These are phyloP conservation scores for Cactoblastis cactorum DNA, from an alignment of 2,888 invertebrate species.

Conservation along the genomic window DNA sequence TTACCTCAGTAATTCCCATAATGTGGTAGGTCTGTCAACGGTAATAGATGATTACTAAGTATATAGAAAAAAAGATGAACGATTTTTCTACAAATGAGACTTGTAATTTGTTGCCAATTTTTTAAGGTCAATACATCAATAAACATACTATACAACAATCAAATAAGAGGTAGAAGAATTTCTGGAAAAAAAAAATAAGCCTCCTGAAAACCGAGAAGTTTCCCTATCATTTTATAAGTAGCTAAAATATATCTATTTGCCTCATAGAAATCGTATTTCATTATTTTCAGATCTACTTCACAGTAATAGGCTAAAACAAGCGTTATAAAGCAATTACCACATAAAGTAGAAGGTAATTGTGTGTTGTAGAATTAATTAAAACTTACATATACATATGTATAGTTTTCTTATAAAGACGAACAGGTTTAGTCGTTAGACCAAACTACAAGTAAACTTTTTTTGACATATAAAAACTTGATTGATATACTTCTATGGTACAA, in stretches of 20 bases:
- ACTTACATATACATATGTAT: too few relatives aligned
- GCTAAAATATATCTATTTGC: too few relatives aligned
- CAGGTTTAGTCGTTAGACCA: neutral
- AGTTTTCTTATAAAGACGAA: neutral
- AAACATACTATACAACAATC: too few relatives aligned
- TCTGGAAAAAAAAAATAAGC: too few relatives aligned
- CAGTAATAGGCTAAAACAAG: neutral
- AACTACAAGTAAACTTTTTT: conserved; percentile 2
- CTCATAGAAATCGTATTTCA: too few relatives aligned
- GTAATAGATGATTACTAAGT: conserved; percentile 5
- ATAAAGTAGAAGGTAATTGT: neutral
- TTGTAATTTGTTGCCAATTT: too few relatives aligned
- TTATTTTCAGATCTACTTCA: neutral
- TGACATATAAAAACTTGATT: conserved; percentile 32
- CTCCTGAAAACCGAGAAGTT: too few relatives aligned
- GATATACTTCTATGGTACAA: conserved; percentile 37
- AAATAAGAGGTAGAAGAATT: too few relatives aligned
- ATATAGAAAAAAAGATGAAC: neutral
- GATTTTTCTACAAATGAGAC: neutral
- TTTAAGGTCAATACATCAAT: too few relatives aligned
- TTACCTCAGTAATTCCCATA: conserved; percentile 37
- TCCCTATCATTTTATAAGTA: too few relatives aligned
- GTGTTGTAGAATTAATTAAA: conserved; percentile 1
- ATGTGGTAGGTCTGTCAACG: conserved; percentile 34
- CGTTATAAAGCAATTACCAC: neutral